Evolutionary conservation across 2,113 vertebrate species (phyloP).

Genomic region (Carassius carassius): DNA sequence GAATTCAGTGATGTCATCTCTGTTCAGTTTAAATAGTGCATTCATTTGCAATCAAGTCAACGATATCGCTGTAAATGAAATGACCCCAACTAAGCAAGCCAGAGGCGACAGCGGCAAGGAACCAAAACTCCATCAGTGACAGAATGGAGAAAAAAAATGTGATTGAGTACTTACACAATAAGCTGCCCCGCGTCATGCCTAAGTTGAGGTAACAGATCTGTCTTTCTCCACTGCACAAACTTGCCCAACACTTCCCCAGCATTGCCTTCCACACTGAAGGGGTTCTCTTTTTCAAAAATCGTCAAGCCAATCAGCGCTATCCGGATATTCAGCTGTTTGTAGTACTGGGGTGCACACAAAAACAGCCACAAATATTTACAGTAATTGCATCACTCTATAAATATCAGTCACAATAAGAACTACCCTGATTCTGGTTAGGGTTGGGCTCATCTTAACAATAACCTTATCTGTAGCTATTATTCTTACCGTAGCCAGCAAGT

Average conservation of each 20-base stretch:
- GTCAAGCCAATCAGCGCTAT: constrained; percentile 81
- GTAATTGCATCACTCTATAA: background rate
- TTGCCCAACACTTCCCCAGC: constrained; percentile 74
- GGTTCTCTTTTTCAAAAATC: constrained; percentile 77
- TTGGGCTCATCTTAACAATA: background rate
- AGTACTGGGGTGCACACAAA: constrained; percentile 73
- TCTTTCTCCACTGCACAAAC: constrained; percentile 81
- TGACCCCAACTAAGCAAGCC: too few species aligned
- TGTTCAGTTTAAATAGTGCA: too few species aligned
- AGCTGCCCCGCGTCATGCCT: constrained; percentile 80
- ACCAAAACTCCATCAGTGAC: too few species aligned
- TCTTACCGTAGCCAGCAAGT: constrained; percentile 84
- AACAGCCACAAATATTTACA: background rate
- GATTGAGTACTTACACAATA: constrained; percentile 75
- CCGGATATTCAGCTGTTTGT: constrained; percentile 80
- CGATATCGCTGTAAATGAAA: too few species aligned
- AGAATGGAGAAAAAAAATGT: too few species aligned
- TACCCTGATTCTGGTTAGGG: background rate
- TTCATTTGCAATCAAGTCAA: too few species aligned
- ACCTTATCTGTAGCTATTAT: background rate
- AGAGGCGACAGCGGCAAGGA: too few species aligned
- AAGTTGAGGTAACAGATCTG: constrained; percentile 52
- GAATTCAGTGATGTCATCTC: too few species aligned
- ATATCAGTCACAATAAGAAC: background rate
- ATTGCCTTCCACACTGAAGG: constrained; percentile 68